Evolutionary conservation across 2,797 vertebrate species (phyloP).

Genomic region (Numenius phaeopus): DNA sequence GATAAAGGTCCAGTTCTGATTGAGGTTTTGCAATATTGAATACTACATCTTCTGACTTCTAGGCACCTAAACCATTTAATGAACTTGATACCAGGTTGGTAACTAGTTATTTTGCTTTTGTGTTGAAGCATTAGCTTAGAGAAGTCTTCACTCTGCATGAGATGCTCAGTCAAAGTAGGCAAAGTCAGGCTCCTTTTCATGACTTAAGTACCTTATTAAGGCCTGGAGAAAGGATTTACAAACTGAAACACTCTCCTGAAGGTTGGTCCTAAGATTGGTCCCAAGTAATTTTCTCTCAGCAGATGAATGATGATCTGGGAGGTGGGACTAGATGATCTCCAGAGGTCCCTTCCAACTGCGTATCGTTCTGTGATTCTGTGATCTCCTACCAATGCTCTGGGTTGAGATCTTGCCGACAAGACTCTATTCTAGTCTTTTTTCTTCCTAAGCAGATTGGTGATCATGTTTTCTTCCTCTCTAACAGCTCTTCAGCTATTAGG

Average conservation of each 20-base stretch:
- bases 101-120: not conserved
- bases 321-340: no score
- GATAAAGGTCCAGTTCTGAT: not conserved
- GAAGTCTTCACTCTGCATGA: not conserved
- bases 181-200: not conserved
- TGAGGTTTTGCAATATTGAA: not conserved
- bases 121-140: not conserved
- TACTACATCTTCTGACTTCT: not conserved
- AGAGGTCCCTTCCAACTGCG: no score
- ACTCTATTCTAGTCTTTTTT: not conserved
- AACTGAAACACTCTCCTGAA: not conserved
- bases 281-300: not conserved
- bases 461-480: not conserved
- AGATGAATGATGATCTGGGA: not conserved
- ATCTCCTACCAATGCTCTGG: not conserved
- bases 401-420: not conserved
- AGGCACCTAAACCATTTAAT: not conserved
- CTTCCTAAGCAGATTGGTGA: not conserved
- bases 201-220: not conserved
- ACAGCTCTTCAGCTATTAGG: not conserved
- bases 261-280: not conserved
- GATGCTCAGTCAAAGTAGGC: not conserved
- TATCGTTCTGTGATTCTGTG: no score
- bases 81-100: not conserved
- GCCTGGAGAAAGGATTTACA: not conserved